Percentiles rank a stretch among this genome's conserved stretches.
Evolutionary conservation across 2,113 vertebrate species (phyloP).

Genomic region (Nematolebias whitei): DNA sequence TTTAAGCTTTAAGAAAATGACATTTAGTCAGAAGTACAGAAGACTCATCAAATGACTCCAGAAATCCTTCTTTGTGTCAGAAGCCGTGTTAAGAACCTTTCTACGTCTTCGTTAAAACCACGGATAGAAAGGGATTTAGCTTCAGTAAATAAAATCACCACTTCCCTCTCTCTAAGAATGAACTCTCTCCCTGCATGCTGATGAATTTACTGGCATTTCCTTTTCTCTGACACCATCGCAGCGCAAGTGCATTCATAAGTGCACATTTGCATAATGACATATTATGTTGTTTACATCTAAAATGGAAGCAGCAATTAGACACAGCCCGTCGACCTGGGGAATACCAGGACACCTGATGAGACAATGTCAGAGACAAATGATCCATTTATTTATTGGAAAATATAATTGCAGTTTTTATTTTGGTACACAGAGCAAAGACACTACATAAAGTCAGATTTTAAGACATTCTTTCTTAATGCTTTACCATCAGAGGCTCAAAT

Average conservation of each 20-base stretch:
- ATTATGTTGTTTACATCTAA: slow-evolving; percentile 63
- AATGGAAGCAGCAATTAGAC: slow-evolving; percentile 57
- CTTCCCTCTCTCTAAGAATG: slow-evolving; percentile 9
- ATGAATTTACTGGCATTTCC: slow-evolving; percentile 58
- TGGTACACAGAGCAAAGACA: background rate
- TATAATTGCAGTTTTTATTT: background rate
- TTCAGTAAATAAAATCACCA: slow-evolving; percentile 27
- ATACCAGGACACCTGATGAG: slow-evolving; percentile 36
- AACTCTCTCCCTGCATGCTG: slow-evolving; percentile 37
- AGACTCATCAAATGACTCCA: slow-evolving; percentile 7
- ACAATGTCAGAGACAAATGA: slow-evolving; percentile 5
- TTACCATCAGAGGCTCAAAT: background rate
- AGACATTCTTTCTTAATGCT: background rate
- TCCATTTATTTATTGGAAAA: background rate
- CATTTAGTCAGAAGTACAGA: background rate
- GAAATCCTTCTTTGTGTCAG: slow-evolving; percentile 1
- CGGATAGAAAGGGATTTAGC: slow-evolving; percentile 25
- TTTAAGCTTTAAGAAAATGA: no score
- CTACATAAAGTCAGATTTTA: background rate
- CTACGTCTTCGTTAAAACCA: slow-evolving; percentile 42
- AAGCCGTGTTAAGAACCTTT: background rate
- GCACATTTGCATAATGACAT: slow-evolving; percentile 68
- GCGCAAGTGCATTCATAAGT: slow-evolving; percentile 46
- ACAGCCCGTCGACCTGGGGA: background rate
- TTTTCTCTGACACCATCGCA: slow-evolving; percentile 26